phyloP scores from a whole-genome alignment of 2,113 vertebrate species.

The Grus americana region DNA sequence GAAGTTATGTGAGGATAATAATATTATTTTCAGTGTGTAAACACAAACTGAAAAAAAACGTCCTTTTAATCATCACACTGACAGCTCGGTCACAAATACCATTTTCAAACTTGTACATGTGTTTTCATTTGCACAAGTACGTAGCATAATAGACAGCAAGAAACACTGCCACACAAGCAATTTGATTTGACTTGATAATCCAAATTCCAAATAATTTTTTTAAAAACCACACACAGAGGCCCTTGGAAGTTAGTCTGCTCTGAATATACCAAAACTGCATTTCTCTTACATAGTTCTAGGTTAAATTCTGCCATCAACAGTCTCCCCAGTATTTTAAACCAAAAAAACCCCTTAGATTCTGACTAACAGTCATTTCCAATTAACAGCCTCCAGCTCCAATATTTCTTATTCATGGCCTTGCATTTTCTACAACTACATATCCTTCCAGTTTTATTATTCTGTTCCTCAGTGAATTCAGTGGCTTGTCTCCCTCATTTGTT shows the following conservation, averaged over 20 bases:
- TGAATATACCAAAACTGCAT: neutral
- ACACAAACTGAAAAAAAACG: neutral
- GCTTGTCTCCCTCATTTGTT: neutral
- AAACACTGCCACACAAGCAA: neutral
- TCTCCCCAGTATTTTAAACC: neutral
- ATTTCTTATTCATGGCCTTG: neutral
- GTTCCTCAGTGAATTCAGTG: neutral
- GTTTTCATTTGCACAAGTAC: neutral
- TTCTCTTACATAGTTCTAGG: neutral
- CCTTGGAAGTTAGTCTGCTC: neutral
- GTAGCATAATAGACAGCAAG: neutral
- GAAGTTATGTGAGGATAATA: neutral
- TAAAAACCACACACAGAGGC: neutral
- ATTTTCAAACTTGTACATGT: neutral
- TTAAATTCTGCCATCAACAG: neutral
- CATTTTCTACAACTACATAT: constrained; percentile 4
- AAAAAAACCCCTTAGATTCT: neutral
- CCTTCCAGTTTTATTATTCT: neutral
- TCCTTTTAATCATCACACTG: neutral
- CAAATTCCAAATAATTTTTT: neutral
- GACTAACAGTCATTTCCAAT: constrained; percentile 21
- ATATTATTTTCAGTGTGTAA: neutral
- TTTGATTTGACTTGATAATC: neutral
- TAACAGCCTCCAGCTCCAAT: neutral
- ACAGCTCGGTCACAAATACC: neutral